phyloP scores from a whole-genome alignment of 2,888 invertebrate species.

The Metopia argyrocephala region DNA sequence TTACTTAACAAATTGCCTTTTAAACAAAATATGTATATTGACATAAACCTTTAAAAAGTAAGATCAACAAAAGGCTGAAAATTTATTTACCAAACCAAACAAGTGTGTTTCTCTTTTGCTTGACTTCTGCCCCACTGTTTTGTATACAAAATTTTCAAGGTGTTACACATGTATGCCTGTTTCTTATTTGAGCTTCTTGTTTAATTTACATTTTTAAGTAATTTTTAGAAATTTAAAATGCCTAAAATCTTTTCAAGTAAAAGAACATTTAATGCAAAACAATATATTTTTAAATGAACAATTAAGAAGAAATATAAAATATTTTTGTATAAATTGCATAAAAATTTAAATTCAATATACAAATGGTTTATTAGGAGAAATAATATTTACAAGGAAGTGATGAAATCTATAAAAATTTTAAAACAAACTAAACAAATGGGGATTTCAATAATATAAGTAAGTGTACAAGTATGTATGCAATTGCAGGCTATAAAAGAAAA shows the following conservation, averaged over 20 bases:
- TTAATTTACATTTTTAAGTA: neutral
- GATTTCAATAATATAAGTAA: neutral
- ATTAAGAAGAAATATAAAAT: neutral
- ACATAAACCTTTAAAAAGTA: neutral
- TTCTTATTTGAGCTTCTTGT: neutral
- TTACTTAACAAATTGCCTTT: neutral
- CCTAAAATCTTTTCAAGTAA: neutral
- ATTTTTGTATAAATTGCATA: neutral
- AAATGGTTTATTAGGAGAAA: neutral
- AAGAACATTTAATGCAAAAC: neutral
- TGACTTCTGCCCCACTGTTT: neutral
- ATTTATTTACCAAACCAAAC: too few species aligned
- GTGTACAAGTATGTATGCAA: too few species aligned
- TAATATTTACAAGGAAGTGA: neutral
- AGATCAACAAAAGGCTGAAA: too few species aligned
- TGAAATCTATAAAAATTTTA: neutral
- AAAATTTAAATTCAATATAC: neutral
- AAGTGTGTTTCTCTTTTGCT: neutral
- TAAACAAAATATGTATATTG: too few species aligned
- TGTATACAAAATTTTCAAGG: too few species aligned
- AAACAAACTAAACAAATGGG: neutral
- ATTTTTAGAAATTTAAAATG: neutral
- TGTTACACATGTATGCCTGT: neutral
- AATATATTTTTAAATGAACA: neutral
- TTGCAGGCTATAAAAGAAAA: too few species aligned